Evolutionary conservation across 2,888 invertebrate species (phyloP), one percentile per base, ranked within the genome.

Genomic region (Idaea straminata): DNA sequence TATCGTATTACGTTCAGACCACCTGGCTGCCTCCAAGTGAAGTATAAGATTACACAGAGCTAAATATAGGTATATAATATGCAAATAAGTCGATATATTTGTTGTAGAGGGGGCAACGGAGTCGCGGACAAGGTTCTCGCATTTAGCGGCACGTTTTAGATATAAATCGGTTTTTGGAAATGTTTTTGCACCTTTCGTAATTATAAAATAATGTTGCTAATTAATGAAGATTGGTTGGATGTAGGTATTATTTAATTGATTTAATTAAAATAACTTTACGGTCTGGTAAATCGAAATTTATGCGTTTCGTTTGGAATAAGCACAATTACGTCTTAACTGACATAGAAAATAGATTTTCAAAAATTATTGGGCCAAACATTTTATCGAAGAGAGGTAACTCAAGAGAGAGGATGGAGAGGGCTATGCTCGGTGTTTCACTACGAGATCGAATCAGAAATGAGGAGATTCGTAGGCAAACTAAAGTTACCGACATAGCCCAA

Each of bases 1-100:
- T 89, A 87, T 91, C 88, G 80, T 71, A 78, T 91, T 89, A 83
- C 90, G 74, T 47, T 68, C 73, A 69, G 78, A 74, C 87, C 91
- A 91, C 86, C 88, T 89, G 90, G 82, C 72, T 47, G 47, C 10
- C 47, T 47, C 47, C 64, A 70, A 64, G 66, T 73, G 71, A 71
- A 77, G 73, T 77, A 73, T 74, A 77, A 77, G 74, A 73, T 72
- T 74, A 74, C 68, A 61, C 65, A 70, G 25, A 25, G 25, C 25
- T 64, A 62, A 70, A 78, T 79, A 73, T 72, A 47, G 47, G 13
- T 64, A 62, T 71, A 78, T 79, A 74, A 72, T 81, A 85, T 83
- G 79, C 72, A 74, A 82, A 86, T 84, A 58, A 58, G 76, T 76
- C 77, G 79, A 78, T 72, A 66, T 75, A 76, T 80, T 80, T 82